Evolutionary conservation across 37 sponge, comb jelly and placozoan genomes (phyloP).

Genomic region (Crambe crambe): DNA sequence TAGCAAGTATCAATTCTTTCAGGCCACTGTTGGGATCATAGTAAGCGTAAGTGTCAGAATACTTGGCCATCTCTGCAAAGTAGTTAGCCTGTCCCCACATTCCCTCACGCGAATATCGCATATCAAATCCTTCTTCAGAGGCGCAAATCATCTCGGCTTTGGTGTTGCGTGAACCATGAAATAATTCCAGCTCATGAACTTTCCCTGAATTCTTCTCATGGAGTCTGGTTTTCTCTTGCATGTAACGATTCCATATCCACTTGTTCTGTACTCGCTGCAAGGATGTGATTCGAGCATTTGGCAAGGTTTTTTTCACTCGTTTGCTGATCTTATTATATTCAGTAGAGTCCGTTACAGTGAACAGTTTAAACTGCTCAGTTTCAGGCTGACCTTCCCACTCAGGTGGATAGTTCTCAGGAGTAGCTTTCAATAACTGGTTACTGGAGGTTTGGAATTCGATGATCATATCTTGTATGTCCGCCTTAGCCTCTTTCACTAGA

Average conservation of each 20-base stretch:
- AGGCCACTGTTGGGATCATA: neutral
- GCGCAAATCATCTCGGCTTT: slow-evolving; percentile 35
- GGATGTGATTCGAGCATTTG: slow-evolving; percentile 3
- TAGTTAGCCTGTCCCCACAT: slow-evolving; percentile 83
- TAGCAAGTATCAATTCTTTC: slow-evolving; percentile 65
- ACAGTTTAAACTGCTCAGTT: neutral
- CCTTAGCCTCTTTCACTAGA: slow-evolving; percentile 17
- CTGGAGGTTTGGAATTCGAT: neutral
- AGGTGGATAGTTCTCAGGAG: neutral
- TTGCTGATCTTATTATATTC: neutral
- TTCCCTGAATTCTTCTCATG: slow-evolving; percentile 28
- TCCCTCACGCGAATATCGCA: slow-evolving; percentile 37
- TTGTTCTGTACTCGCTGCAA: slow-evolving; percentile 72
- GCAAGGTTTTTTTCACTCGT: slow-evolving; percentile 36
- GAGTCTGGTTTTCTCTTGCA: slow-evolving; percentile 28
- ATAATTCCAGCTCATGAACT: slow-evolving; percentile 54
- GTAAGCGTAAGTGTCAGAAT: slow-evolving; percentile 68
- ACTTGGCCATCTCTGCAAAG: slow-evolving; percentile 80
- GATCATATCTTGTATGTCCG: slow-evolving; percentile 25
- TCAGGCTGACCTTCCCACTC: neutral
- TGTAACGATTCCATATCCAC: slow-evolving; percentile 75
- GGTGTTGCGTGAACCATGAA: slow-evolving; percentile 63
- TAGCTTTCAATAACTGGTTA: neutral
- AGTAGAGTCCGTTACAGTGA: neutral
- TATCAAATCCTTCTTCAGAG: slow-evolving; percentile 79